Percentiles rank a stretch among this genome's conserved stretches.
phyloP scores from a whole-genome alignment of 2,797 vertebrate species.

The Cossypha heuglini region DNA sequence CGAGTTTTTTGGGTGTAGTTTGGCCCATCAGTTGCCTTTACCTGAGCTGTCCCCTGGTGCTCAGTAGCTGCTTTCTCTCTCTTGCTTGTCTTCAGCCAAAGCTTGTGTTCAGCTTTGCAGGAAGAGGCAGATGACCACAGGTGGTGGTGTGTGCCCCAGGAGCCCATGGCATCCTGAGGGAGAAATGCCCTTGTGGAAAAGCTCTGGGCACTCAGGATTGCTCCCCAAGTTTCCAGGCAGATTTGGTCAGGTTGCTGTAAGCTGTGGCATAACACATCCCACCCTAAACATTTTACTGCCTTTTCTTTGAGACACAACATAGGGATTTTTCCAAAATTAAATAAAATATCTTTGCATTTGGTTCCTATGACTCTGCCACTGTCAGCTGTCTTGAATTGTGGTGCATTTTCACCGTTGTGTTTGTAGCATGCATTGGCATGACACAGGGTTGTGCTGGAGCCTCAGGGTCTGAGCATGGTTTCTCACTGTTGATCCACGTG shows the following conservation, averaged over 20 bases:
- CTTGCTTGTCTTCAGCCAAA: not conserved
- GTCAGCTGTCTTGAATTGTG: not conserved
- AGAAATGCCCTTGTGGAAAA: not conserved
- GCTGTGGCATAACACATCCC: not conserved
- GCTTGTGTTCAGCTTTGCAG: not conserved
- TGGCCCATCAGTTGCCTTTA: not conserved
- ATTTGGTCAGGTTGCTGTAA: not conserved
- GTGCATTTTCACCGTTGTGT: not conserved
- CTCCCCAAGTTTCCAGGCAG: not conserved
- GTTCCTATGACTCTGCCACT: not conserved
- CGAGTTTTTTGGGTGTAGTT: not conserved
- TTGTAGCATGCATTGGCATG: not conserved
- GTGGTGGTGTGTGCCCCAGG: not conserved
- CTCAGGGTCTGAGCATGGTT: not conserved
- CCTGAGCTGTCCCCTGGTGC: not conserved
- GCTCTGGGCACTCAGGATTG: not conserved
- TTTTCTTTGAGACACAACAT: not conserved
- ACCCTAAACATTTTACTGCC: not conserved
- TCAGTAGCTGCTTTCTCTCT: not conserved
- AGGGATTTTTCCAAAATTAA: not conserved
- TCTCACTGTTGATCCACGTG: not conserved
- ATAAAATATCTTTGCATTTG: not conserved
- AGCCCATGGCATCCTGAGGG: not conserved
- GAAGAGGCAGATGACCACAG: not conserved
- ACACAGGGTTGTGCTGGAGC: not conserved